A percentile compares a stretch with the other conserved stretches of the same genome.
Conservation (phyloP, 2,797 vertebrate species). For the Acipenser transmontanus region DNA sequence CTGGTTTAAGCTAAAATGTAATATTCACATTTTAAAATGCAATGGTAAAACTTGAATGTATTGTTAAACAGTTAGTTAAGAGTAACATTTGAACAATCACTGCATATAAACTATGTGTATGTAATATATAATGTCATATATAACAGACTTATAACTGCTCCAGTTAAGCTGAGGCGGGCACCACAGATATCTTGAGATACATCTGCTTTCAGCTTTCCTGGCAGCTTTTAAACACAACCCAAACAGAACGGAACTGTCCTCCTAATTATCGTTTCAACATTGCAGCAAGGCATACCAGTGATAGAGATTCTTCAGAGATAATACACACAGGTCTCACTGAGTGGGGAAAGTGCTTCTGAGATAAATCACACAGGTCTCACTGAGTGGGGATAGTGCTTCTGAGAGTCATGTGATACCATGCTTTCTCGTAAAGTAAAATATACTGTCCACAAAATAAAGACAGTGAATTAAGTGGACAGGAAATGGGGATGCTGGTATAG, state of each 20-base stretch:
- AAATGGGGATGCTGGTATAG: constrained; percentile 10
- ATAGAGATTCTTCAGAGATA: background rate
- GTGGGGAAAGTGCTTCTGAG: constrained; percentile 15
- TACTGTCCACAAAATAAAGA: constrained; percentile 29
- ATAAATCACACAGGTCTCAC: constrained; percentile 21
- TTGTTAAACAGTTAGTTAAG: too few relatives aligned
- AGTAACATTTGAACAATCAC: too few relatives aligned
- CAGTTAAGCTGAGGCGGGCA: constrained; percentile 13
- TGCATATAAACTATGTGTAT: too few relatives aligned
- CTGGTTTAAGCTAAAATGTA: too few relatives aligned
- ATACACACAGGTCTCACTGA: background rate
- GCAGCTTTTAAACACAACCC: constrained; percentile 17
- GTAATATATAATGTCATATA: too few relatives aligned
- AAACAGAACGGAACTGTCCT: background rate
- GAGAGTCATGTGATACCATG: constrained; percentile 16
- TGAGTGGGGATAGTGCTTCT: background rate
- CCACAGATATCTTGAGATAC: constrained; percentile 23
- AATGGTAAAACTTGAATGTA: too few relatives aligned
- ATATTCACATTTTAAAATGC: too few relatives aligned
- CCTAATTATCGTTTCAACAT: background rate
- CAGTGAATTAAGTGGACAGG: constrained; percentile 24
- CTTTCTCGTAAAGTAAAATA: constrained; percentile 25
- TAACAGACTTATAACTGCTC: background rate
- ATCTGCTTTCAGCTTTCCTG: constrained; percentile 17
- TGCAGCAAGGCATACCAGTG: background rate